Conservation (phyloP, 2,797 vertebrate species). For the Eleutherodactylus coqui region DNA sequence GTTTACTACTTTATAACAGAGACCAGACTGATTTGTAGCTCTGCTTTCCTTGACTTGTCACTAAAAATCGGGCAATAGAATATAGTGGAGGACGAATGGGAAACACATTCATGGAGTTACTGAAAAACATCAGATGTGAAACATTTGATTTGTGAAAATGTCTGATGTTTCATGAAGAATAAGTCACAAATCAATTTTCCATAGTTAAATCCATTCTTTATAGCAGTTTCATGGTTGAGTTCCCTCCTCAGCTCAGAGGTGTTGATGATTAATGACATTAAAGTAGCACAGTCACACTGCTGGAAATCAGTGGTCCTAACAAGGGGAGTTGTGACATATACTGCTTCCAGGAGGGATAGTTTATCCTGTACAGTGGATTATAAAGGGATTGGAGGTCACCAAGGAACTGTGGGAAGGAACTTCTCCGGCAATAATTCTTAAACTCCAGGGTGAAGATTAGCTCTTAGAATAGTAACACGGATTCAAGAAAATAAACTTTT, state of each 20-base stretch:
- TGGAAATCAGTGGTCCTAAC: not conserved
- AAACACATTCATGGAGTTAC: conserved; percentile 1
- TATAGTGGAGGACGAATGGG: not conserved
- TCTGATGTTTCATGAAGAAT: not conserved
- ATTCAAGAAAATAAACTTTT: too few relatives aligned
- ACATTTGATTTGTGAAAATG: not conserved
- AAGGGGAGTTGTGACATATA: not conserved
- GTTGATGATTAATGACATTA: conserved; percentile 15
- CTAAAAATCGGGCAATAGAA: not conserved
- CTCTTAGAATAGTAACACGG: too few relatives aligned
- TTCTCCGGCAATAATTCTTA: too few relatives aligned
- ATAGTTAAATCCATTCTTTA: conserved; percentile 18
- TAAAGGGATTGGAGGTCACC: not conserved
- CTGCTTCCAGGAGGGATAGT: not conserved
- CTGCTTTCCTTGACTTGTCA: not conserved
- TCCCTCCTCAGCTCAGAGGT: conserved; percentile 3
- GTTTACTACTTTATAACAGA: not conserved
- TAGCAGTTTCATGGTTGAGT: conserved; percentile 20
- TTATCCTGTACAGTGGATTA: not conserved
- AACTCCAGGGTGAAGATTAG: too few relatives aligned
- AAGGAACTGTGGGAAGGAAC: not conserved
- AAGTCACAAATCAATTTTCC: conserved; percentile 22
- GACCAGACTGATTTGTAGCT: not conserved
- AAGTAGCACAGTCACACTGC: conserved; percentile 7
- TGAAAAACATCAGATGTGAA: conserved; percentile 2